phyloP scores from a whole-genome alignment of 2,113 vertebrate species.

The Pluvialis apricaria region DNA sequence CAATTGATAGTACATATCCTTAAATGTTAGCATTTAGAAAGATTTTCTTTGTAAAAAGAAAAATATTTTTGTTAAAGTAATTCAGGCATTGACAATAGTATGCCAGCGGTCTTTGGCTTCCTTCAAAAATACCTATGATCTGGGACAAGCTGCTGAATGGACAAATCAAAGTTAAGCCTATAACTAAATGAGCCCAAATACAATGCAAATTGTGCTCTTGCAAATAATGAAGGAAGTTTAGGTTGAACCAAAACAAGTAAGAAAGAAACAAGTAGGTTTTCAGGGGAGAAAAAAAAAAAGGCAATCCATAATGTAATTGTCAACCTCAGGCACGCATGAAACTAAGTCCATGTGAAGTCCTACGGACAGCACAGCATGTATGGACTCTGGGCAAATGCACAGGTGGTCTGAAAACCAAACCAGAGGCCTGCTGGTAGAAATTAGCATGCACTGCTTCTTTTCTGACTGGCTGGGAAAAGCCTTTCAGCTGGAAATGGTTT shows the following conservation, averaged over 20 bases:
- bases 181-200: neutral
- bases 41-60: neutral
- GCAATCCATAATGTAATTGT: neutral
- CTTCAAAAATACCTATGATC: neutral
- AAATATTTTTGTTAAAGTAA: neutral
- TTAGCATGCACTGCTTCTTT: neutral
- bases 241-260: neutral
- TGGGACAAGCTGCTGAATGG: neutral
- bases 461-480: neutral
- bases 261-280: neutral
- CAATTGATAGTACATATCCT: neutral
- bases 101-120: neutral
- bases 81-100: neutral
- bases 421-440: neutral
- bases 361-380: neutral
- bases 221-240: neutral
- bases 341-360: neutral
- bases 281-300: accelerated
- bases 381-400: neutral
- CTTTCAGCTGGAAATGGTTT: neutral
- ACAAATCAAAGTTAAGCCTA: neutral
- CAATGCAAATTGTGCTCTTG: neutral
- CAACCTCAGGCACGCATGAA: neutral
- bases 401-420: neutral
- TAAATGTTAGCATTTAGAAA: neutral